Evolutionary conservation across 2,113 vertebrate genomes (phyloP).

Genomic region (Caranx melampygus): DNA sequence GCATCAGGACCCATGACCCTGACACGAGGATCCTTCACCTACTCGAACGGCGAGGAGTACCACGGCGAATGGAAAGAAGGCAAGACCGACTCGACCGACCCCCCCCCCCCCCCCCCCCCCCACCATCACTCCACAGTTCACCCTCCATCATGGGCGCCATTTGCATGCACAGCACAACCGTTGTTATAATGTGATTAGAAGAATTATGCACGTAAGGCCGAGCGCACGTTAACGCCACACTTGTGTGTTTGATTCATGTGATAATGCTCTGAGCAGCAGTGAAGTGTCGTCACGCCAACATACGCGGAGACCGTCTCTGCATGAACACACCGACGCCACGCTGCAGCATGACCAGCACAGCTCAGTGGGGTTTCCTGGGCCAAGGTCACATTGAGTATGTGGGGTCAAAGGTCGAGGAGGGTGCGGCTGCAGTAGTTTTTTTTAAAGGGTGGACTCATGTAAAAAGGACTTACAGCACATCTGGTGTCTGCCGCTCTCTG

Average conservation of each 20-base stretch:
- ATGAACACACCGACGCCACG: not conserved
- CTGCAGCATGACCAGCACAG: not conserved
- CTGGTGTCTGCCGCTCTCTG: too few relatives aligned
- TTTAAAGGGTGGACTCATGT: too few relatives aligned
- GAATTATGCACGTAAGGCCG: not conserved
- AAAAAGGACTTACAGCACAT: too few relatives aligned
- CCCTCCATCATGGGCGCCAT: conserved; percentile 28
- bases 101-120: too few relatives aligned
- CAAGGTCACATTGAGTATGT: not conserved
- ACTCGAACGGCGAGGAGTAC: conserved; percentile 94
- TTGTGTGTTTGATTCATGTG: conserved; percentile 12
- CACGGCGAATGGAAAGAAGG: conserved; percentile 97
- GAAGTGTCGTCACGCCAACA: not conserved
- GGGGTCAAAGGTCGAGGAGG: not conserved
- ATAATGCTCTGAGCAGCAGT: conserved; percentile 3
- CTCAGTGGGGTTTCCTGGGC: not conserved
- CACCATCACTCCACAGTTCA: not conserved
- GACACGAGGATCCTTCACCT: conserved; percentile 95
- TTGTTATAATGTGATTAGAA: conserved; percentile 19
- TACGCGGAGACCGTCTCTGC: not conserved
- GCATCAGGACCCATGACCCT: conserved; percentile 88
- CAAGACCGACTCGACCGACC: conserved; percentile 50
- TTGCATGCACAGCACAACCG: conserved; percentile 14
- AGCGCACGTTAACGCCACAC: not conserved
- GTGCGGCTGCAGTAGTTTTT: too few relatives aligned